Evolutionary conservation across 1,140 invertebrate species (phyloP).

Genomic region (Harpegnathos saltator): DNA sequence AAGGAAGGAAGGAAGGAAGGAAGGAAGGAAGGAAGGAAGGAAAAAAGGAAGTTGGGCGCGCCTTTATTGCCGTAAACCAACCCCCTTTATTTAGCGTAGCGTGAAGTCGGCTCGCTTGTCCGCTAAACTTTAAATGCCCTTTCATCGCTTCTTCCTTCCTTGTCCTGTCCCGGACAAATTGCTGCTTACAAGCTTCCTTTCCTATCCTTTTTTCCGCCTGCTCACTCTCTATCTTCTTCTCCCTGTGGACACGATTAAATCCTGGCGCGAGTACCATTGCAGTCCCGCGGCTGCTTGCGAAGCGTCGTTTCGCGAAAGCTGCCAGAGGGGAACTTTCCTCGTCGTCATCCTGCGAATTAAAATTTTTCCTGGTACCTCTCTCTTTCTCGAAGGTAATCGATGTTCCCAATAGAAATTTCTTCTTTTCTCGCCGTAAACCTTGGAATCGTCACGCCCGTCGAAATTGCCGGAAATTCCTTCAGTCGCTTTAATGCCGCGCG

Average conservation of each 20-base stretch:
- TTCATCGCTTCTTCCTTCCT: constrained; percentile 53
- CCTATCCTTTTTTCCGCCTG: background rate
- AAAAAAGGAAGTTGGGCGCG: constrained; percentile 6
- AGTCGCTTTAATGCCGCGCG: constrained; percentile 3
- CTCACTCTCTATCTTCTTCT: constrained; percentile 15
- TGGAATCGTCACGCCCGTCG: constrained; percentile 34
- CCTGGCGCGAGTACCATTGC: constrained; percentile 40
- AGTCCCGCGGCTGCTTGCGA: background rate
- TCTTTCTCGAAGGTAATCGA: constrained; percentile 39
- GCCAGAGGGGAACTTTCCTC: constrained; percentile 15
- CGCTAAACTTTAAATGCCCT: constrained; percentile 61
- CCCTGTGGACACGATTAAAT: constrained; percentile 54
- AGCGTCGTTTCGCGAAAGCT: background rate
- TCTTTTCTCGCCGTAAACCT: constrained; percentile 13
- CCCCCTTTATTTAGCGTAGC: constrained; percentile 56
- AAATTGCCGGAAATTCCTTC: constrained; percentile 28
- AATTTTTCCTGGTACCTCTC: constrained; percentile 26
- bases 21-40: no score
- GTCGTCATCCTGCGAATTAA: constrained; percentile 15
- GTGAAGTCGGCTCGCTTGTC: constrained; percentile 53
- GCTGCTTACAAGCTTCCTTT: constrained; percentile 51
- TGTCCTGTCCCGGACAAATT: constrained; percentile 53
- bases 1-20: no score
- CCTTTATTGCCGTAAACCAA: constrained; percentile 46
- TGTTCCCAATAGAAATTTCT: constrained; percentile 18